These are phyloP conservation scores for Dasysyrphus albostriatus DNA, from an alignment of 2,888 invertebrate genomes.

Conservation along the genomic window DNA sequence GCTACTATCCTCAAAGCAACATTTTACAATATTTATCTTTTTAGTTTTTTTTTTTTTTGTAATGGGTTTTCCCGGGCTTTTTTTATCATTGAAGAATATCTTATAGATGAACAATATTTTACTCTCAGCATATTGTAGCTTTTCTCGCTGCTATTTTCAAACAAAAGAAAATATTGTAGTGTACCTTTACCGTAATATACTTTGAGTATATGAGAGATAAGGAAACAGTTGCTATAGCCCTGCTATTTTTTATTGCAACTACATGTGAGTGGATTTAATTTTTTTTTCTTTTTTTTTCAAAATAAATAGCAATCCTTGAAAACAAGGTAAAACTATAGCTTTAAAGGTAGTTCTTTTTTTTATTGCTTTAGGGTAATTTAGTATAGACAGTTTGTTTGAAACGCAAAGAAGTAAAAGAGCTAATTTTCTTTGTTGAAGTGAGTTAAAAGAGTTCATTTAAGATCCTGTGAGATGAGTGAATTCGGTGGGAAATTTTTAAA, in stretches of 20 bases:
- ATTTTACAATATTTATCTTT: slow-evolving; percentile 62
- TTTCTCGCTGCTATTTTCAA: neutral
- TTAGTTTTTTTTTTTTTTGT: slow-evolving; percentile 5
- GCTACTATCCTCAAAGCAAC: slow-evolving; percentile 44
- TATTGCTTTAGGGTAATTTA: slow-evolving; percentile 14
- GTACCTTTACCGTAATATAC: slow-evolving; percentile 19
- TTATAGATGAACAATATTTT: slow-evolving; percentile 68
- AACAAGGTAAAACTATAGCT: slow-evolving; percentile 50
- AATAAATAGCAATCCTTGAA: slow-evolving; percentile 67
- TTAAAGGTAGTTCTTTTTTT: slow-evolving; percentile 23
- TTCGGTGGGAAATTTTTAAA: no score
- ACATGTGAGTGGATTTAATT: slow-evolving; percentile 31
- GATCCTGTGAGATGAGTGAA: no score
- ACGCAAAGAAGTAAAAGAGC: neutral
- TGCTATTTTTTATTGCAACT: slow-evolving; percentile 30
- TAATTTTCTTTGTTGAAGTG: neutral
- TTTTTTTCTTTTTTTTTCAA: slow-evolving; percentile 13
- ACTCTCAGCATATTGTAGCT: slow-evolving; percentile 23
- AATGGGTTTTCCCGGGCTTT: slow-evolving; percentile 48
- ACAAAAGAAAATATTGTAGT: slow-evolving; percentile 11
- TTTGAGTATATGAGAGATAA: slow-evolving; percentile 49
- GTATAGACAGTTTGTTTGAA: neutral
- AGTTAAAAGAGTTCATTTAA: no score
- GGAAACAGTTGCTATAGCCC: slow-evolving; percentile 39
- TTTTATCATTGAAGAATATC: slow-evolving; percentile 74